Conservation (phyloP, 2,797 vertebrate genomes). For the Manis crassicaudata region DNA sequence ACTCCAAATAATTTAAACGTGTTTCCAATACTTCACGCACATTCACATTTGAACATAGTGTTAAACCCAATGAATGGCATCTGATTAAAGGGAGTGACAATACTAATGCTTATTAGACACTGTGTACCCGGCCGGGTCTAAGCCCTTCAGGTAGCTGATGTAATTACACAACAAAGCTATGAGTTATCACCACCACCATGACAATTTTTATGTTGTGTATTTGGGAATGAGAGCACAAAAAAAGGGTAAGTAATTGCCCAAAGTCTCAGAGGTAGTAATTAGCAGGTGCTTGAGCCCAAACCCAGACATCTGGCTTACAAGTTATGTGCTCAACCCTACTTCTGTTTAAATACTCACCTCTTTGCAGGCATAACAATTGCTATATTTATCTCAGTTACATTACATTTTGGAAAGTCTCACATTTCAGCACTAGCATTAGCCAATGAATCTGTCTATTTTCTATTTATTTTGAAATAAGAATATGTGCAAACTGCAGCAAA, state of each 20-base stretch:
- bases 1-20: constrained; percentile 9
- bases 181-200: neutral
- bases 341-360: neutral
- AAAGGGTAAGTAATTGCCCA: constrained; percentile 21
- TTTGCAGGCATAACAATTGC: neutral
- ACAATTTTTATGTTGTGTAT: constrained; percentile 8
- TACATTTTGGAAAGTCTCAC: neutral
- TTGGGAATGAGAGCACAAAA: neutral
- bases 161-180: neutral
- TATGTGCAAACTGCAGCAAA: neutral
- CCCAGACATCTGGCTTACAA: neutral
- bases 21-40: neutral
- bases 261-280: neutral
- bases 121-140: neutral
- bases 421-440: neutral
- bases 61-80: neutral
- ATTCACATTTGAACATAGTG: neutral
- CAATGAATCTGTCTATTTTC: neutral
- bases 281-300: neutral
- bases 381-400: neutral
- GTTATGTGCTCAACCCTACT: neutral
- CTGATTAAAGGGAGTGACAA: neutral
- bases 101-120: neutral
- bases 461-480: constrained; percentile 51
- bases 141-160: neutral